These are phyloP conservation scores for Panulirus ornatus DNA, from an alignment of 1,140 invertebrate species.

Conservation along the genomic window DNA sequence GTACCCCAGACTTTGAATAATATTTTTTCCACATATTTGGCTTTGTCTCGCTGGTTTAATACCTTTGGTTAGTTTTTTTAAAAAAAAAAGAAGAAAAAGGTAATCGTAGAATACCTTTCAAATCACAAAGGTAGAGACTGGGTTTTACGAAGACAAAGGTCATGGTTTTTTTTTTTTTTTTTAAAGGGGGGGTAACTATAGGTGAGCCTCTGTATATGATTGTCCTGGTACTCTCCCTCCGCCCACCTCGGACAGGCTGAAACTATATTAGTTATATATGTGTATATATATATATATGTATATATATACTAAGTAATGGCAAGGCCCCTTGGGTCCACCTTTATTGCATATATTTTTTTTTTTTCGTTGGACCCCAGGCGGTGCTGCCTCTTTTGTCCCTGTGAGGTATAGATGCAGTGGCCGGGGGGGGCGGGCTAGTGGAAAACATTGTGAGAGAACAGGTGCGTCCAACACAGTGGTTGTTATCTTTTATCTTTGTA, in stretches of 20 bases:
- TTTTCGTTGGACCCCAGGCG: no score
- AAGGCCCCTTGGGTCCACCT: no score
- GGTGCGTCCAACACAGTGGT: neutral
- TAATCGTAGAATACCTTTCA: conserved; percentile 55
- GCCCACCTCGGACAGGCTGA: conserved; percentile 49
- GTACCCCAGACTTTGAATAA: conserved; percentile 7
- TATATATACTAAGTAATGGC: no score
- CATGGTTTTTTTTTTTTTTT: no score
- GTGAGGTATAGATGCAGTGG: conserved; percentile 18
- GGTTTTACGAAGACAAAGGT: conserved; percentile 15
- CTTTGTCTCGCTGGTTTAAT: conserved; percentile 45
- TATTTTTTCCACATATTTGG: conserved; percentile 26
- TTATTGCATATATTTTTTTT: no score
- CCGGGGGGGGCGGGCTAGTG: neutral
- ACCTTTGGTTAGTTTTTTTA: conserved; percentile 64
- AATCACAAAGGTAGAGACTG: conserved; percentile 57
- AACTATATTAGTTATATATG: conserved; percentile 1
- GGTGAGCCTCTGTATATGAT: neutral
- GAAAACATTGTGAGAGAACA: no score
- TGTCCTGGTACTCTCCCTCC: neutral
- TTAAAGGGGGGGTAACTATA: conserved; percentile 52
- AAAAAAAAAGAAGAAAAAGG: no score
- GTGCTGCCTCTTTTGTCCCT: conserved; percentile 17
- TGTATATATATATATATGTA: no score
- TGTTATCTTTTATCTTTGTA: no score